Percentiles rank a stretch among this genome's conserved stretches.
These are phyloP conservation scores for Laupala kohalensis DNA, from an alignment of 1,140 invertebrate species.

Conservation along the genomic window DNA sequence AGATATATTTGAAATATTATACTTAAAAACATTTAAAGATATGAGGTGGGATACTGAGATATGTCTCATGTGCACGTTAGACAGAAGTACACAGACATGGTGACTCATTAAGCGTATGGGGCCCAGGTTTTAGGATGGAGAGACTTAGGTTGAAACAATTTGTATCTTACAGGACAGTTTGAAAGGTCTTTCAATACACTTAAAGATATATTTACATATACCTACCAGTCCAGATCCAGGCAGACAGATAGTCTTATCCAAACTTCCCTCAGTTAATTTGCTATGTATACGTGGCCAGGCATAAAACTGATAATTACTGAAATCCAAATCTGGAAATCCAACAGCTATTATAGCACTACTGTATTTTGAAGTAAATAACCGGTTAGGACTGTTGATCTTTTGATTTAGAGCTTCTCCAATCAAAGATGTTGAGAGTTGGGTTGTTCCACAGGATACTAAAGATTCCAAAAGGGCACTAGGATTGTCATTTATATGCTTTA, in stretches of 20 bases:
- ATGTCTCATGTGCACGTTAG: no score
- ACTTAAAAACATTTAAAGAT: no score
- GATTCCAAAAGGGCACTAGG: conserved; percentile 17
- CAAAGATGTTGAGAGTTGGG: conserved; percentile 14
- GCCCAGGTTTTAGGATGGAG: no score
- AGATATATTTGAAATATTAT: no score
- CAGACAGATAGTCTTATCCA: conserved; percentile 20
- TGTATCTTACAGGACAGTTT: no score
- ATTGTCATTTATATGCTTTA: conserved; percentile 26
- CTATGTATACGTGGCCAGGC: conserved; percentile 20
- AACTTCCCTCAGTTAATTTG: neutral
- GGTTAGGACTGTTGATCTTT: conserved; percentile 34
- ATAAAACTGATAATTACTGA: conserved; percentile 22
- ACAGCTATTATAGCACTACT: conserved; percentile 34
- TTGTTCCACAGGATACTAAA: conserved; percentile 15
- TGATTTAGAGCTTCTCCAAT: conserved; percentile 25
- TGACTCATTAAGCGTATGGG: no score
- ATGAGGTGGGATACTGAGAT: no score
- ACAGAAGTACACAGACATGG: no score
- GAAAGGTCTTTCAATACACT: no score
- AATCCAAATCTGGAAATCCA: conserved; percentile 40
- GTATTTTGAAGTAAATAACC: conserved; percentile 30
- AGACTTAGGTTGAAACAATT: no score
- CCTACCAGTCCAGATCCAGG: conserved; percentile 23
- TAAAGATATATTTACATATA: neutral